Base-by-base conservation (phyloP, 2,113 vertebrate species). In the Hemiprocne comata region DNA sequence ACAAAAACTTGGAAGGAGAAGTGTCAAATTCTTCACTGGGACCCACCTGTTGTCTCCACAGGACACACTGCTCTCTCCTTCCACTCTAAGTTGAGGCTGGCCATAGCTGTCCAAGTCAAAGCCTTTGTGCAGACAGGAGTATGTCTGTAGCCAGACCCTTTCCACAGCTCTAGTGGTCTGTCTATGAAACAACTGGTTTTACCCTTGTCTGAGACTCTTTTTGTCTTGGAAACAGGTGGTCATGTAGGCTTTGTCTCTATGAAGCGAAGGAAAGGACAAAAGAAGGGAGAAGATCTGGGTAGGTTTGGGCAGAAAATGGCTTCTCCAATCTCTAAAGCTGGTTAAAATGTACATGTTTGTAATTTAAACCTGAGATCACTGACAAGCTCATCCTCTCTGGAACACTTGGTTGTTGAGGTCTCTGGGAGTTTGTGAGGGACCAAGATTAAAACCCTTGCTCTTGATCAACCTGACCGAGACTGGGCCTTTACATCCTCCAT, bases 31-130 rank as follows among this genome's bases (percentile, higher is more conserved):
- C 8, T 53, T 61, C 53, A 23, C n/a, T 40, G 53, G 61, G 58
- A 73, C 26, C 4, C n/a, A 53, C 11, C 5, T 0, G 0, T 69
- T 40, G 36, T 65, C 33, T 72, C 60, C 44, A 11, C 0, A 1
- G 64, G 33, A 36, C 28, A 34, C 0, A 1, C n/a, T 54, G 17
- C 25, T 60, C 61, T 36, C 12, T 18, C 28, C n/a, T 75, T 75
- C 24, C 17, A 13, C 23, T 53, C 26, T 4, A 38, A 67, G 34
- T 6, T 42, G 12, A 46, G 36, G 33, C 6, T 64, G 64, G 50
- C 42, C 10, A 7, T 6, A n/a, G 20, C 51, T 66, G 38, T 13
- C 57, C 31, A 12, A 7, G 33, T 11, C 24, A 64, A 53, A 84
- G 44, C 19, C 29, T 51, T 16, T 29, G 36, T 76, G 48, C 11